phyloP scores from a whole-genome alignment of 1,140 invertebrate species.

The Vanessa tameamea region DNA sequence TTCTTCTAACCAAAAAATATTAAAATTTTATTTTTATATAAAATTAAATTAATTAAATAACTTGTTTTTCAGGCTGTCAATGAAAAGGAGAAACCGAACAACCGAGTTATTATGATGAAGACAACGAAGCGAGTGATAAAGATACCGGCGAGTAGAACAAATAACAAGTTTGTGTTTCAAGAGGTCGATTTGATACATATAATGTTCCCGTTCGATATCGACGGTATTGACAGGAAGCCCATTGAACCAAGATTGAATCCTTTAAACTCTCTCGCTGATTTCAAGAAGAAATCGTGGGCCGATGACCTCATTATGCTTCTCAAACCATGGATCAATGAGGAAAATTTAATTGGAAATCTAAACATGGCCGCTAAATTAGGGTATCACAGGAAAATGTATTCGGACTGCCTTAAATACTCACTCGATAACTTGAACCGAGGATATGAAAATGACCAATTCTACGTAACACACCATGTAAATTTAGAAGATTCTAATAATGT shows the following conservation, averaged over 20 bases:
- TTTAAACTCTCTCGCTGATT: conserved; percentile 52
- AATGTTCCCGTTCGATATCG: conserved; percentile 67
- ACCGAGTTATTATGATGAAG: conserved; percentile 74
- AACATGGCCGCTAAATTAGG: conserved; percentile 71
- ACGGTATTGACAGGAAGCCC: conserved; percentile 54
- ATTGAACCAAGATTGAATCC: conserved; percentile 60
- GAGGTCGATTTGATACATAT: conserved; percentile 63
- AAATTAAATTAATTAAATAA: no score
- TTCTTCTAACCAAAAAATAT: no score
- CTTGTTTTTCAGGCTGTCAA: conserved; percentile 46
- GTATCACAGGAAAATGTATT: conserved; percentile 58
- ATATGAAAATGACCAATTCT: conserved; percentile 48
- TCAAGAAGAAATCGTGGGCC: conserved; percentile 69
- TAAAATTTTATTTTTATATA: no score
- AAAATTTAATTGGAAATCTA: conserved; percentile 49
- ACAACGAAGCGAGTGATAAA: conserved; percentile 75
- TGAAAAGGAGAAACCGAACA: conserved; percentile 59
- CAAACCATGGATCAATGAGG: conserved; percentile 64
- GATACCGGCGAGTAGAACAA: conserved; percentile 61
- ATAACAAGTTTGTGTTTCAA: conserved; percentile 70
- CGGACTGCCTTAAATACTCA: conserved; percentile 56
- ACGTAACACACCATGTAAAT: conserved; percentile 46
- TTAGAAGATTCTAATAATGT: conserved; percentile 33
- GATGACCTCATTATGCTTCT: conserved; percentile 64
- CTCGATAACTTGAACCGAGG: conserved; percentile 54